These are phyloP conservation scores for Pollenia griseotomentosa DNA, from an alignment of 2,888 invertebrate species.

Conservation along the genomic window DNA sequence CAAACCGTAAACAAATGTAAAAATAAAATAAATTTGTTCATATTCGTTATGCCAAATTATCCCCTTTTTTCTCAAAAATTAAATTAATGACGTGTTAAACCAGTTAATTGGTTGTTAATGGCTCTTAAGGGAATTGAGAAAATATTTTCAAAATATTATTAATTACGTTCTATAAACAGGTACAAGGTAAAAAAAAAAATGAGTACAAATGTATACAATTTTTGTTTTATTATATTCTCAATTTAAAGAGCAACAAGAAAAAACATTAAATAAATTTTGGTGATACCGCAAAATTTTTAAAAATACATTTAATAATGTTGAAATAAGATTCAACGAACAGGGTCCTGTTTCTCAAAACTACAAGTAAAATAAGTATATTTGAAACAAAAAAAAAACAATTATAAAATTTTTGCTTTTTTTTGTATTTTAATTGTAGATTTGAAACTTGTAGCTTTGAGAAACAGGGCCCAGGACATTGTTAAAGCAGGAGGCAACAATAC, in stretches of 20 bases:
- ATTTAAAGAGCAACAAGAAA: slow-evolving; percentile 8
- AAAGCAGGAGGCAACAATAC: background rate
- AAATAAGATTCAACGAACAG: background rate
- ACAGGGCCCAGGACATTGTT: background rate
- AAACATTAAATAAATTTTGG: slow-evolving; percentile 39
- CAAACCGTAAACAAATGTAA: background rate
- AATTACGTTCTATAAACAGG: slow-evolving; percentile 53
- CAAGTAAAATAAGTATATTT: too few relatives aligned
- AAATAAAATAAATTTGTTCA: background rate
- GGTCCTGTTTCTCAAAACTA: too few relatives aligned
- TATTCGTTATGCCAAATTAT: slow-evolving; percentile 15
- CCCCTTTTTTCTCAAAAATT: slow-evolving; percentile 25
- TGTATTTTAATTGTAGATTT: too few relatives aligned
- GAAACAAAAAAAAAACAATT: too few relatives aligned
- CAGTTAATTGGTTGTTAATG: slow-evolving; percentile 71
- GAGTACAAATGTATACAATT: slow-evolving; percentile 5
- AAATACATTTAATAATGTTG: slow-evolving; percentile 45
- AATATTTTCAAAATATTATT: slow-evolving; percentile 64
- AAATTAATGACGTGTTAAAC: slow-evolving; percentile 70
- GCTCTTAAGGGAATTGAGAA: slow-evolving; percentile 54
- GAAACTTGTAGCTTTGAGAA: too few relatives aligned
- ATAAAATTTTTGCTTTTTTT: too few relatives aligned
- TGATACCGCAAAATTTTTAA: slow-evolving; percentile 34
- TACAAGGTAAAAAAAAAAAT: slow-evolving; percentile 16
- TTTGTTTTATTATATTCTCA: background rate